Evolutionary conservation across 2,888 invertebrate species (phyloP).

Genomic region (Phragmatobia fuliginosa): DNA sequence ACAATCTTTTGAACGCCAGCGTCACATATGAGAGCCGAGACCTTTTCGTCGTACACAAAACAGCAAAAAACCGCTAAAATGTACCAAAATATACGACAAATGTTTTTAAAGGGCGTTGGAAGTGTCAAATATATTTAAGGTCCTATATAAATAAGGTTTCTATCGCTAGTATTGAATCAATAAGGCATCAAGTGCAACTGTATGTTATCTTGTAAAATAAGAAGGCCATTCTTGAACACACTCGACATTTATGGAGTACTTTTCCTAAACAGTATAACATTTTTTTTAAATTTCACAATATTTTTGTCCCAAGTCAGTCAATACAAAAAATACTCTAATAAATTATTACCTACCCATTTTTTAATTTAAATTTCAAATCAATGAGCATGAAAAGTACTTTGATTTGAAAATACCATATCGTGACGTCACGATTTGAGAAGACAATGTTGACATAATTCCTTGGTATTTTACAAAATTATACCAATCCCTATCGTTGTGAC

Average conservation of each 20-base stretch:
- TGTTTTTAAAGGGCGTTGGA: conserved; percentile 15
- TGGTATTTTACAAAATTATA: no score
- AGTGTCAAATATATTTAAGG: conserved; percentile 5
- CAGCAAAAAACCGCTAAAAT: conserved; percentile 19
- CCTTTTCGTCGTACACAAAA: conserved; percentile 12
- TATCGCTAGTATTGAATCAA: conserved; percentile 19
- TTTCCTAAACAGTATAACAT: not conserved
- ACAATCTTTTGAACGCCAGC: conserved; percentile 45
- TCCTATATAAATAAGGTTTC: conserved; percentile 16
- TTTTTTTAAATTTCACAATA: no score
- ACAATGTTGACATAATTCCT: not conserved
- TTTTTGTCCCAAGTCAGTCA: not conserved
- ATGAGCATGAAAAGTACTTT: no score
- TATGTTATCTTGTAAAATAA: not conserved
- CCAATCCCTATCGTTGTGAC: not conserved
- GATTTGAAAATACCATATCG: no score
- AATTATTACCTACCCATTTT: no score
- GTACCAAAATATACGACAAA: conserved; percentile 17
- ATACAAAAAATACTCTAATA: no score
- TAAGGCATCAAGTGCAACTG: conserved; percentile 18
- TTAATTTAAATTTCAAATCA: no score
- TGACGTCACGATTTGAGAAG: not conserved
- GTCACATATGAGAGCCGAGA: conserved; percentile 25
- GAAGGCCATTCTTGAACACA: conserved; percentile 3
- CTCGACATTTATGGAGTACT: not conserved